Conservation (phyloP, 30 jellyfish, hydroid and myxozoan genomes). For the Aurelia aurita region DNA sequence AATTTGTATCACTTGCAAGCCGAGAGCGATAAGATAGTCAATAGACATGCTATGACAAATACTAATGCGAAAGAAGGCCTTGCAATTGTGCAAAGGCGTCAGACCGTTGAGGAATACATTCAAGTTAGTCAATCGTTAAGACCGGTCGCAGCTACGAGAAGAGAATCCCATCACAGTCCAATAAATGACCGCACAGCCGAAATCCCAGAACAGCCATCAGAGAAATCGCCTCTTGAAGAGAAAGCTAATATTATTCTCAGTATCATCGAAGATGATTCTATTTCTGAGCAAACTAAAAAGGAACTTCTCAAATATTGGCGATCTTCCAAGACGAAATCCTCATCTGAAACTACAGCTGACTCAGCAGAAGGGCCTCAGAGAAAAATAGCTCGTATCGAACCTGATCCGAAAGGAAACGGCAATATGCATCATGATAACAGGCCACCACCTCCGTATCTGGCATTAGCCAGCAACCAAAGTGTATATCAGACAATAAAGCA, state of each 20-base stretch:
- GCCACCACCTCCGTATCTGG: too few relatives aligned
- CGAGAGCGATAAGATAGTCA: background rate
- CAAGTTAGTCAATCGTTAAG: background rate
- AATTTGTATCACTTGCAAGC: too few relatives aligned
- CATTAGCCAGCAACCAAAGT: too few relatives aligned
- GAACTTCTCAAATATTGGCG: conserved; percentile 45
- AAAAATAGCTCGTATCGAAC: background rate
- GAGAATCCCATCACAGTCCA: background rate
- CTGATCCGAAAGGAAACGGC: background rate
- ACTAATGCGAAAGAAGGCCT: background rate
- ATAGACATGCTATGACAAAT: background rate
- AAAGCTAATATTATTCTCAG: conserved; percentile 18
- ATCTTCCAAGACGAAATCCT: conserved; percentile 2
- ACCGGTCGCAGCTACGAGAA: background rate
- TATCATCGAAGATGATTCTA: conserved; percentile 36
- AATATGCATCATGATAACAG: background rate
- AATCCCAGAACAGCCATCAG: background rate
- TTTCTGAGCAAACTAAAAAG: conserved; percentile 43
- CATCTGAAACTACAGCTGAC: background rate
- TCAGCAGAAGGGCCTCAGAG: background rate
- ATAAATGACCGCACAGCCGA: background rate
- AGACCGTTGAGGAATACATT: background rate
- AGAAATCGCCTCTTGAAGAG: conserved; percentile 3
- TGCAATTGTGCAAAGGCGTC: background rate
- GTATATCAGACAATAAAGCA: too few relatives aligned